Base-by-base conservation (phyloP, 2,113 vertebrate genomes). In the Sander lucioperca region DNA sequence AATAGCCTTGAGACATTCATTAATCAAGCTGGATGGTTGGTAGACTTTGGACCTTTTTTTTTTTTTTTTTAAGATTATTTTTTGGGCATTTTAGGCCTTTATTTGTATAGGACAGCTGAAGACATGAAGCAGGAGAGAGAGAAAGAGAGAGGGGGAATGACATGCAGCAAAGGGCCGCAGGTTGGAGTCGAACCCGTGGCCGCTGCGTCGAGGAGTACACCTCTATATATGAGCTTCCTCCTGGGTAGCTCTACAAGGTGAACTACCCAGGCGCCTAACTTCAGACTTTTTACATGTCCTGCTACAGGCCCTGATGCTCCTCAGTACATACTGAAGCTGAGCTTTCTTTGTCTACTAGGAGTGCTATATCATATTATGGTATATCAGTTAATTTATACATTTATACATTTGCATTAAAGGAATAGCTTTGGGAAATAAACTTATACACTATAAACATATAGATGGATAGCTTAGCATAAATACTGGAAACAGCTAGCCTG, bases 1-100 rank as follows among this genome's bases (percentile, higher is more conserved):
- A 81, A 76, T 59, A 85, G 45, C 77, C 67, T 30, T 15, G 23
- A 71, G 64, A 78, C 59, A 70, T 45, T 59, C 63, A 75, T 76
- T 77, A 69, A 86, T 84, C 66, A 68, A 27, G 33, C 11, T 30
- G 27, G 71, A 80, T 19, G 39, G 48, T 47, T 74, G 16, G 58
- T 48, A 63, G 80, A 67, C 39, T 45, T 72, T 14, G 36, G 33
- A 36, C 33, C 5, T 6, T n/a, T n/a, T n/a, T n/a, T n/a, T n/a
- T n/a, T n/a, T 39, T 39, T 39, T 39, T 39, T 39, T 10, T 10
- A 39, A 39, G 36, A 39, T 39, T 10, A 2, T 11, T 11, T 43
- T 43, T 43, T 43, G 39, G 39, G 39, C 39, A 43, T 43, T 11
- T 43, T 43, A 43, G 9, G 39, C 39, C 39, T 43, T 43, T 43